Base-by-base conservation (phyloP, 2,888 invertebrate species). In the Dolichomitus sp. region DNA sequence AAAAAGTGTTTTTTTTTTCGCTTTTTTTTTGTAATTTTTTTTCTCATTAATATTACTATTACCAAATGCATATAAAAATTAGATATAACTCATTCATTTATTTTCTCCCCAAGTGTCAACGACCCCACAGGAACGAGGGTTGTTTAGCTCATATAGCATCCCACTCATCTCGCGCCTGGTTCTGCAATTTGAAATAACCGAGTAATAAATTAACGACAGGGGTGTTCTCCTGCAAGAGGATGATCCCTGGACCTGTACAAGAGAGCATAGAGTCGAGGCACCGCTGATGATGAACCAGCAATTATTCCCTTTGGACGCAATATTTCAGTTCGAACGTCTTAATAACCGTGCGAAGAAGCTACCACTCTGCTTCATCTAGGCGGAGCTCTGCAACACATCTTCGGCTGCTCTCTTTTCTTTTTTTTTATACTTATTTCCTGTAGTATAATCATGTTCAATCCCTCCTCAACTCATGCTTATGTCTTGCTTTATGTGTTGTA, bases 291-390 rank as follows among this genome's bases (percentile, higher is more conserved):
- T 82, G 81, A 78, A 81, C 72, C 70, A 83, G 90, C 91, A 91
- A 92, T 92, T 92, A 92, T 91, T 92, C 88, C 89, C 86, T 85
- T 90, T 90, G 90, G 90, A 91, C 90, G 90, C 88, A 86, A 90
- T 92, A 92, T 91, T 91, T 92, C 90, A 91, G 89, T 85, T 88
- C 83, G 88, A 91, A 92, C 91, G 88, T 92, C 92, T 92, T 92
- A 92, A 92, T 92, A 92, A 91, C 89, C 88, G 88, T 85, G 90
- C 88, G 86, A 87, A 87, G 82, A 57, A 57, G 82, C 78, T 77
- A 48, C 52, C 37, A 59, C 66, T 75, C 50, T 66, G 30, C 37
- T 37, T 74, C 66, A 17, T 77, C 73, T 40, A 78, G 66, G 66
- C 54, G 23, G 48, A 70, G 45, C 57, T 42, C 52, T 30, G 19